Evolutionary conservation across 2,797 vertebrate species (phyloP).

Genomic region (Darevskia mixta): DNA sequence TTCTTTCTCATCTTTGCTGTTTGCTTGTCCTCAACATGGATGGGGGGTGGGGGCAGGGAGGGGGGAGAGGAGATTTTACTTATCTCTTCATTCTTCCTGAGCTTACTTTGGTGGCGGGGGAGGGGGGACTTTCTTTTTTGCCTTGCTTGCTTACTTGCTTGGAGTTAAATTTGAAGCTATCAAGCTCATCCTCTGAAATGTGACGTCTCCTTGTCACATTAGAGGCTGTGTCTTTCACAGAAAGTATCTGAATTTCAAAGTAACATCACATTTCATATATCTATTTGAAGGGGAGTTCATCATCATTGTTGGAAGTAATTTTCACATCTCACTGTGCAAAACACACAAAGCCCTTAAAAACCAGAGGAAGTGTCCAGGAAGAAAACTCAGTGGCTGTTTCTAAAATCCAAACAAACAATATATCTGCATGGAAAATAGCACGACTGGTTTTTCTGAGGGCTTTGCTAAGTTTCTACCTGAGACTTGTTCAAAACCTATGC

Average conservation of each 20-base stretch:
- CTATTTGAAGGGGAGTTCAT: slow-evolving; percentile 45
- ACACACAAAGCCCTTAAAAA: neutral
- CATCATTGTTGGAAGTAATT: slow-evolving; percentile 8
- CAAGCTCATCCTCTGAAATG: slow-evolving; percentile 19
- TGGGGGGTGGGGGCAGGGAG: neutral
- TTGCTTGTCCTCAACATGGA: neutral
- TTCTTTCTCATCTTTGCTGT: slow-evolving; percentile 42
- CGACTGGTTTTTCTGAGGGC: neutral
- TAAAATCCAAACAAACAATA: neutral
- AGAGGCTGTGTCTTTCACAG: slow-evolving; percentile 32
- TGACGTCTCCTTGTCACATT: slow-evolving; percentile 13
- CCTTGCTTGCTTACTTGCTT: slow-evolving; percentile 28
- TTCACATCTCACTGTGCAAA: neutral
- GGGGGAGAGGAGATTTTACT: neutral
- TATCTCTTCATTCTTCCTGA: slow-evolving; percentile 1
- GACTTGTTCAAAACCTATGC: neutral
- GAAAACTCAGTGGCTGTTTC: neutral
- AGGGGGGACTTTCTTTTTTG: neutral
- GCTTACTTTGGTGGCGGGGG: neutral
- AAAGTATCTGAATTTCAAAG: slow-evolving; percentile 41
- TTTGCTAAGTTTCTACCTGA: neutral
- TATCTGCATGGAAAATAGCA: neutral
- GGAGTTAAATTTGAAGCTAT: slow-evolving; percentile 20
- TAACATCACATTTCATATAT: neutral
- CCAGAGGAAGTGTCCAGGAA: neutral